Evolutionary conservation across 2,888 invertebrate genomes (phyloP), one percentile per base, ranked within the genome.

Genomic region (Melieria picta): DNA sequence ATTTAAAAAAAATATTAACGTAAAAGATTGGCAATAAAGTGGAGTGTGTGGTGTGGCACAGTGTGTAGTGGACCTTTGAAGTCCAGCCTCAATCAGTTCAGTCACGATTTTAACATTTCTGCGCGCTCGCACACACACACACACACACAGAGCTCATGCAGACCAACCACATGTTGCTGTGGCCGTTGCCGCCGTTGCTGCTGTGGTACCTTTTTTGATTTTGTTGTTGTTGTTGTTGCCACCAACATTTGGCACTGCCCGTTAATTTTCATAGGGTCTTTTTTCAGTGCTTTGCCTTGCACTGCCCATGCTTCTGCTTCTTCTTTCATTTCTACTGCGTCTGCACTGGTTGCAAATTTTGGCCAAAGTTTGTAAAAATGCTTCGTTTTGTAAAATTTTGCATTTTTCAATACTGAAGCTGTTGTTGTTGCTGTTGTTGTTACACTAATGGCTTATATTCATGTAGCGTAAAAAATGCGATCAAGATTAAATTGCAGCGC

Each of bases 101-200:
- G 85, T 85, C 85, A 85, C 85, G 85, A 85, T 82, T 85, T 84
- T 83, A 85, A 77, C 84, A 85, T 85, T 85, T 85, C 84, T 85
- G 66, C 47, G 58, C 48, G 66, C 58, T 30, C 30, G 56, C 56
- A 45, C 9, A 9, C 7, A 48, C 11, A 58, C 7, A 58, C 9
- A 58, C 7, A 7, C 13, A 9, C 13, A 11, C 13, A 30, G 46
- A 47, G 6, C 30, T 30, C 30, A 30, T 30, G 30, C 30, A 30
- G 30, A 30, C 30, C 30, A 30, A 30, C 30, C 30, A 30, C 30
- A 30, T 30, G 57, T 66, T 66, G 58, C 57, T 7, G 58, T 64
- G 42, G 52, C 58, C 43, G 65, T 65, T 65, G 65, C 52, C 42
- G 65, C 16, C 48, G 47, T 5, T 56, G 64, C 16, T 30, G 45